A percentile compares a stretch with the other conserved stretches of the same genome.
Evolutionary conservation across 2,113 vertebrate genomes (phyloP).

Genomic region (Malurus elegans): DNA sequence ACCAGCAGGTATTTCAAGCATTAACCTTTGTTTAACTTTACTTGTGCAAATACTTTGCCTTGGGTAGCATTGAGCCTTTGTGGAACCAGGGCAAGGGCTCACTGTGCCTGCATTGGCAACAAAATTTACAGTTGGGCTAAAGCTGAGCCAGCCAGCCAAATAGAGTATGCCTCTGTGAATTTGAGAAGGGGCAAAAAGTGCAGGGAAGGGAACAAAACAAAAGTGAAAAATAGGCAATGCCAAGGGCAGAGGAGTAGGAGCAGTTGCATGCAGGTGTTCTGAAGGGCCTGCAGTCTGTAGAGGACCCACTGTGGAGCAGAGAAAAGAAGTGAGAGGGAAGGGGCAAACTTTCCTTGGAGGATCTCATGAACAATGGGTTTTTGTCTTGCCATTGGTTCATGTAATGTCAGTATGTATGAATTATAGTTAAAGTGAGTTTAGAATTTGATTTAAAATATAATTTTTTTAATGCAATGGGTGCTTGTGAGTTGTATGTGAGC

Average conservation of each 20-base stretch:
- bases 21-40: neutral
- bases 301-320: neutral
- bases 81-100: neutral
- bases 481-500: neutral
- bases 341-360: neutral
- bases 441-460: rapidly evolving
- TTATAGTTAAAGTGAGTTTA: neutral
- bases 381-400: rapidly evolving
- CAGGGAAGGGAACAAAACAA: neutral
- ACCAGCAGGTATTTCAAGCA: constrained; percentile 61
- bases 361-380: neutral
- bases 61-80: neutral
- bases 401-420: neutral
- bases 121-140: neutral
- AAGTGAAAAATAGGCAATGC: neutral
- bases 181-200: neutral
- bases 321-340: neutral
- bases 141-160: neutral
- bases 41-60: neutral
- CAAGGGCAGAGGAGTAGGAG: neutral
- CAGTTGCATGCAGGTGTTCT: neutral
- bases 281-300: neutral
- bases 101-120: neutral
- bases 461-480: neutral
- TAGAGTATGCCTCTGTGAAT: neutral